phyloP scores from a whole-genome alignment of 1,140 invertebrate species.

The Oreohelix idahoensis region DNA sequence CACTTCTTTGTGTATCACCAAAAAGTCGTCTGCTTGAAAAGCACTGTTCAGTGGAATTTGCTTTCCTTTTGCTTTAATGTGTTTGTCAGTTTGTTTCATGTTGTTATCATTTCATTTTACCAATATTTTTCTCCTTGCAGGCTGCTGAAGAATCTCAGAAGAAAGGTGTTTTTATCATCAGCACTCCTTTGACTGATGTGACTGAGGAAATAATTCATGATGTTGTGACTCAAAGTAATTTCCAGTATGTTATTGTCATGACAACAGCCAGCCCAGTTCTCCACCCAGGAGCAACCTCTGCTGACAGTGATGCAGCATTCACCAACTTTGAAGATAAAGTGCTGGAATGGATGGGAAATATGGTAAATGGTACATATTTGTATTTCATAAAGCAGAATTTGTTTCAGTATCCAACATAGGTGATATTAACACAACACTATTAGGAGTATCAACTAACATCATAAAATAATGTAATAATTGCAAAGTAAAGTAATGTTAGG shows the following conservation, averaged over 20 bases:
- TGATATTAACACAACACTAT: too few species aligned
- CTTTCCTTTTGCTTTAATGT: too few species aligned
- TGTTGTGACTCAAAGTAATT: slow-evolving; percentile 72
- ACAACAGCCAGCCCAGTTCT: slow-evolving; percentile 73
- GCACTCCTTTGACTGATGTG: slow-evolving; percentile 73
- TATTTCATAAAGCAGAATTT: too few species aligned
- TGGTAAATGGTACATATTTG: slow-evolving; percentile 58
- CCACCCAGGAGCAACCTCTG: slow-evolving; percentile 58
- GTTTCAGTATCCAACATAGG: too few species aligned
- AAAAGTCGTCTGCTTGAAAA: too few species aligned
- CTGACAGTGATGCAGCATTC: slow-evolving; percentile 63
- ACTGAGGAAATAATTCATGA: slow-evolving; percentile 75
- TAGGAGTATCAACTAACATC: too few species aligned
- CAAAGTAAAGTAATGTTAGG: too few species aligned
- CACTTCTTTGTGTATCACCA: too few species aligned
- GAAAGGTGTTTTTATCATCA: slow-evolving; percentile 78
- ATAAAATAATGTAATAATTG: too few species aligned
- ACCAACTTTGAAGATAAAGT: slow-evolving; percentile 74
- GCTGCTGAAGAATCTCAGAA: slow-evolving; percentile 52
- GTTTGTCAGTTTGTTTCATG: too few species aligned
- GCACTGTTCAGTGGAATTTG: too few species aligned
- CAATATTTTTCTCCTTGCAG: slow-evolving; percentile 38
- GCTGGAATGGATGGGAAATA: slow-evolving; percentile 75
- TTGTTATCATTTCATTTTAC: too few species aligned
- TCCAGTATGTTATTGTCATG: slow-evolving; percentile 77